Percentiles rank a stretch among this genome's conserved stretches.
Evolutionary conservation across 2,888 invertebrate genomes (phyloP).

Genomic region (Chouioia cunea): DNA sequence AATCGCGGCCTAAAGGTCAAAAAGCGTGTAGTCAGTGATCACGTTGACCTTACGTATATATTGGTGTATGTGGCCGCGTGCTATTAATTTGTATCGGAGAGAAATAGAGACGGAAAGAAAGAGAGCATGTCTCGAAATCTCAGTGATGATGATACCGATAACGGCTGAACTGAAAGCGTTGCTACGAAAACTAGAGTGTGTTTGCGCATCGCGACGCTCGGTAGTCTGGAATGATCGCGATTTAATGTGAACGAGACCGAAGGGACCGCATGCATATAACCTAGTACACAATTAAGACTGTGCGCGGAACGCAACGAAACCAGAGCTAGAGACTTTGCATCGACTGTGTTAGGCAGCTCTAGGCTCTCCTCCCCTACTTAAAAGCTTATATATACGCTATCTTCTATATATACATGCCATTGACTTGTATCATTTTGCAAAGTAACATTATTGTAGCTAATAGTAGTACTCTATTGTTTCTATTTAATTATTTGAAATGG

Average conservation of each 20-base stretch:
- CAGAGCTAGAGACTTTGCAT: too few species aligned
- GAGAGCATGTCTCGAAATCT: constrained; percentile 25
- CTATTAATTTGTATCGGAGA: constrained; percentile 24
- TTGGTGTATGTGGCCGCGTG: neutral
- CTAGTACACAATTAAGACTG: constrained; percentile 21
- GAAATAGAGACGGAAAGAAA: neutral
- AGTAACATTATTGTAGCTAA: too few species aligned
- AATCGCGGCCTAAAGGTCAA: neutral
- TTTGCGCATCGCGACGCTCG: constrained; percentile 2
- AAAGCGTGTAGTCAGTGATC: neutral
- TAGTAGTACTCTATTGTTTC: too few species aligned
- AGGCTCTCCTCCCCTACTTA: too few species aligned
- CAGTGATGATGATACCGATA: constrained; percentile 29
- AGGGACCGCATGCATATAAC: constrained; percentile 53
- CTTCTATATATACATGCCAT: too few species aligned
- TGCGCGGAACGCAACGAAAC: neutral
- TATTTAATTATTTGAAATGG: too few species aligned
- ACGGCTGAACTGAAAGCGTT: too few species aligned
- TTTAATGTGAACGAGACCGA: constrained; percentile 66
- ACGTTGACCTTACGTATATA: neutral
- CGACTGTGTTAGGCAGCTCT: too few species aligned
- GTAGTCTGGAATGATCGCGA: constrained; percentile 61
- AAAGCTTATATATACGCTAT: too few species aligned
- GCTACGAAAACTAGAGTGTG: too few species aligned
- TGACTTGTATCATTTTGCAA: too few species aligned